phyloP scores from a whole-genome alignment of 2,797 vertebrate species.

The Poeciliopsis turneri region DNA sequence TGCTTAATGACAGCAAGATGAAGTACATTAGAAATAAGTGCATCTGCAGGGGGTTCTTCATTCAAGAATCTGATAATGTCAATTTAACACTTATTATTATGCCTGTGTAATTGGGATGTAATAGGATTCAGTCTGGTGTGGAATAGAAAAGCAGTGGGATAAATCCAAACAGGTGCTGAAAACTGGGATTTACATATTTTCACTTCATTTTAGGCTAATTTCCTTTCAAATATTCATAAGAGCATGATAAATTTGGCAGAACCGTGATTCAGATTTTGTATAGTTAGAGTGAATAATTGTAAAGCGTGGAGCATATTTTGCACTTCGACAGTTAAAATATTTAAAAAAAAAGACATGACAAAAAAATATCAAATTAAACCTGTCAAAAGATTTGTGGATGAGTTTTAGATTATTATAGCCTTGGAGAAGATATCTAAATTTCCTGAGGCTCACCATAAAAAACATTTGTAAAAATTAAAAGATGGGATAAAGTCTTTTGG shows the following conservation, averaged over 20 bases:
- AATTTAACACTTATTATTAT: conserved; percentile 69
- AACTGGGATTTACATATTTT: conserved; percentile 42
- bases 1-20: conserved; percentile 54
- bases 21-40: conserved; percentile 58
- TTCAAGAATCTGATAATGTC: conserved; percentile 67
- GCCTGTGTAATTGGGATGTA: conserved; percentile 65
- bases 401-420: not conserved
- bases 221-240: conserved; percentile 17
- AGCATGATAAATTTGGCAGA: not conserved
- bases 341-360: not conserved
- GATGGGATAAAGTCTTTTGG: not conserved
- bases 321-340: not conserved
- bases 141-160: conserved; percentile 57
- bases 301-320: conserved; percentile 1
- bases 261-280: not conserved
- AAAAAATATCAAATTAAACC: conserved; percentile 7
- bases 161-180: conserved; percentile 50
- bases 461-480: not conserved
- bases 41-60: conserved; percentile 60
- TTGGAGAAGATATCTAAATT: not conserved
- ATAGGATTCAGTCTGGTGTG: conserved; percentile 63
- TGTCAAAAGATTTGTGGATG: not conserved
- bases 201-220: conserved; percentile 23
- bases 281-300: conserved; percentile 10
- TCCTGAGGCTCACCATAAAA: not conserved